phyloP scores from a whole-genome alignment of 2,888 invertebrate species.

The Lycaena phlaeas region DNA sequence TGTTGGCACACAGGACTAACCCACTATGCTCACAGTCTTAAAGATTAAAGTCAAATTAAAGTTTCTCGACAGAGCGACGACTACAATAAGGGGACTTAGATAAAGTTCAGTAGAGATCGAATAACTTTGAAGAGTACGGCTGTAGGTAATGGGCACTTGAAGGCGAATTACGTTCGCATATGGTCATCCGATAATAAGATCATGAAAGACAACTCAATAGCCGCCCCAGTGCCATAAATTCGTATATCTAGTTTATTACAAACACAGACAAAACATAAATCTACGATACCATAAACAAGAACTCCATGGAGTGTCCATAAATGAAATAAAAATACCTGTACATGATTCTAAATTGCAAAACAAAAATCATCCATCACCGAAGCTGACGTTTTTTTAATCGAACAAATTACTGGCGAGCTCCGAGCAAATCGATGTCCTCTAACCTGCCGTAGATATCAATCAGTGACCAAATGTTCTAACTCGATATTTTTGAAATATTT shows the following conservation, averaged over 20 bases:
- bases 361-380: neutral
- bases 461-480: neutral
- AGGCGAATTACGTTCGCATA: neutral
- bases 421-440: neutral
- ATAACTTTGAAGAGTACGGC: no score
- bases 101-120: neutral
- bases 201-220: neutral
- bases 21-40: neutral
- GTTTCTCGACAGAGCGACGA: neutral
- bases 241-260: conserved; percentile 1
- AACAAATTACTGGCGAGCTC: neutral
- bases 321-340: no score
- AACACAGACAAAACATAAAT: neutral
- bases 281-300: neutral
- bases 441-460: neutral
- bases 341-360: neutral
- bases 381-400: conserved; percentile 4
- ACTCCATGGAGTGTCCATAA: no score
- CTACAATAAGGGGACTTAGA: no score
- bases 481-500: no score
- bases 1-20: no score
- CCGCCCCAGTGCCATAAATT: conserved; percentile 1
- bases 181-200: neutral
- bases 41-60: neutral
- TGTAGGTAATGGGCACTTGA: neutral